Evolutionary conservation across 2,888 invertebrate species (phyloP).

Genomic region (Ichneumoninae sp.): DNA sequence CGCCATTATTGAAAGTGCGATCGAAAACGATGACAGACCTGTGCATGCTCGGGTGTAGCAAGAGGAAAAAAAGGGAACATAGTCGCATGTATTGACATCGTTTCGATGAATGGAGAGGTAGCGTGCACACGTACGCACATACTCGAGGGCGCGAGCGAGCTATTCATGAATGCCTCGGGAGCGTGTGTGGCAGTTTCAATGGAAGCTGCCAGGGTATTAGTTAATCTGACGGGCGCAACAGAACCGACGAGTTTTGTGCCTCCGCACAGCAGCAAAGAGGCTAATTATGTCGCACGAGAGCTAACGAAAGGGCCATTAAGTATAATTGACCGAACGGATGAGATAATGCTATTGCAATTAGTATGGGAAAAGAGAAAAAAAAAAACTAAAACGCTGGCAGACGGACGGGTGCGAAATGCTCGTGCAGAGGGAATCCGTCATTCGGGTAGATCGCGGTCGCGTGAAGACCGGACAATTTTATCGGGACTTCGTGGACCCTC

Average conservation of each 20-base stretch:
- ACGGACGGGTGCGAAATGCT: background rate
- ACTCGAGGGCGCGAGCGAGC: slow-evolving; percentile 68
- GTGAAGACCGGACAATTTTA: background rate
- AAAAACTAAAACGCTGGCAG: background rate
- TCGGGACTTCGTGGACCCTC: slow-evolving; percentile 30
- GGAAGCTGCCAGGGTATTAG: slow-evolving; percentile 59
- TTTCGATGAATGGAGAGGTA: slow-evolving; percentile 79
- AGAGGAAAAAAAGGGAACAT: slow-evolving; percentile 39
- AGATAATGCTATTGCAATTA: background rate
- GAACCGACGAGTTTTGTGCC: slow-evolving; percentile 6
- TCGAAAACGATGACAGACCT: slow-evolving; percentile 18
- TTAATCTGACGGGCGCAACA: slow-evolving; percentile 52
- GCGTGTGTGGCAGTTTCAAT: slow-evolving; percentile 59
- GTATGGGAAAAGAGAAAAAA: background rate
- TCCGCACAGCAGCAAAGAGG: background rate
- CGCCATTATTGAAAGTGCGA: slow-evolving; percentile 1
- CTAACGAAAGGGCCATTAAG: background rate
- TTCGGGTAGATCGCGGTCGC: background rate
- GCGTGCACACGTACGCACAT: slow-evolving; percentile 74
- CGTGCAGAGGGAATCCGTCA: slow-evolving; percentile 2
- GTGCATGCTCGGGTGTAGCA: slow-evolving; percentile 11
- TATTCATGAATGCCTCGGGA: slow-evolving; percentile 73
- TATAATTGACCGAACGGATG: background rate
- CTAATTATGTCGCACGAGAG: slow-evolving; percentile 24
- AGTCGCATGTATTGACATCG: slow-evolving; percentile 76